Conservation (phyloP, 2,797 vertebrate species). For the Leptatherina wallacei region DNA sequence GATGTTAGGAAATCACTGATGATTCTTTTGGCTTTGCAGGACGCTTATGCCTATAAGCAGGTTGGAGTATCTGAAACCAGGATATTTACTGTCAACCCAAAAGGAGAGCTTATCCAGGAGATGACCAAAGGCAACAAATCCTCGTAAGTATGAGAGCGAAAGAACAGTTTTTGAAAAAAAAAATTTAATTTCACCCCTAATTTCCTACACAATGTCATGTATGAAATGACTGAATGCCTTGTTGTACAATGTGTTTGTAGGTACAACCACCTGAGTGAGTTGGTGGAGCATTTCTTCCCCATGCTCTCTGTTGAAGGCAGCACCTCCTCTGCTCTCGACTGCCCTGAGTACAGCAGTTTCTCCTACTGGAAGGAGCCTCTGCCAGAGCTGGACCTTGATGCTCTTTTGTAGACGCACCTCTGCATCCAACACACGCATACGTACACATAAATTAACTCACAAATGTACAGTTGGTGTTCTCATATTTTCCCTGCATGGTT, state of each 20-base stretch:
- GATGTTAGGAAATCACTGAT: neutral
- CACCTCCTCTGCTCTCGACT: slow-evolving; percentile 69
- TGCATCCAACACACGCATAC: slow-evolving; percentile 1
- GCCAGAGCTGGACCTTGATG: slow-evolving; percentile 76
- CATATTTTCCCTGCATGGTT: slow-evolving; percentile 11
- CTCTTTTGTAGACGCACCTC: slow-evolving; percentile 63
- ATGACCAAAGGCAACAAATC: slow-evolving; percentile 89
- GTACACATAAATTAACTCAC: slow-evolving; percentile 1
- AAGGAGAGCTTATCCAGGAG: slow-evolving; percentile 93
- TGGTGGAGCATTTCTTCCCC: slow-evolving; percentile 94
- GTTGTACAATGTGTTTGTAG: slow-evolving; percentile 72
- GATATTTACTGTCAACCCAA: slow-evolving; percentile 96
- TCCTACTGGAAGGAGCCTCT: slow-evolving; percentile 87
- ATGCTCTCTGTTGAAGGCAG: slow-evolving; percentile 64
- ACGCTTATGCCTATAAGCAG: slow-evolving; percentile 90
- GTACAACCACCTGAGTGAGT: slow-evolving; percentile 87
- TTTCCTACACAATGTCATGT: neutral
- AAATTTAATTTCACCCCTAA: neutral
- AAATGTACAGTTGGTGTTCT: neutral
- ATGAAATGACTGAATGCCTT: neutral
- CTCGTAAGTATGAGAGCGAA: slow-evolving; percentile 83
- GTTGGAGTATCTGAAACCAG: slow-evolving; percentile 88
- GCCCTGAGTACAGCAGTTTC: slow-evolving; percentile 89
- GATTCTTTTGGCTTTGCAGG: slow-evolving; percentile 77
- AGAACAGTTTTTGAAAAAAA: neutral